Conservation (phyloP, 2,888 invertebrate species). For the Diarsia mendica region DNA sequence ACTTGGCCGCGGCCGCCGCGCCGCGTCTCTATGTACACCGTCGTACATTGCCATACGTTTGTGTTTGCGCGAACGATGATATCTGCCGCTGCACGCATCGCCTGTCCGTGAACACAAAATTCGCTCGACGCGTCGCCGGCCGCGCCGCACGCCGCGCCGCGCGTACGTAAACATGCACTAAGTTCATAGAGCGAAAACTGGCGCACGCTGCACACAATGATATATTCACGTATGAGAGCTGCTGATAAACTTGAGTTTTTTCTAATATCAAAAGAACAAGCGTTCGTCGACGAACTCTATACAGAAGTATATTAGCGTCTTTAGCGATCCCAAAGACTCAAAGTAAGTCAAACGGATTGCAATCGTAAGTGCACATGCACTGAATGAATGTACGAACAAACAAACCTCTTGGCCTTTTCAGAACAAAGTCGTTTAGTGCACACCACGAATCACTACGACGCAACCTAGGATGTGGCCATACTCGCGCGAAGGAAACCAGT, state of each 20-base stretch:
- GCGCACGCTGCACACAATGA: too few relatives aligned
- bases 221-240: not conserved
- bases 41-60: too few relatives aligned
- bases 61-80: too few relatives aligned
- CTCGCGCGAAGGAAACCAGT: not conserved
- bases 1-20: too few relatives aligned
- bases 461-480: not conserved
- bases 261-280: not conserved
- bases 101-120: too few relatives aligned
- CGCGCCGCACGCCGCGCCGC: too few relatives aligned
- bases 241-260: not conserved
- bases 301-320: too few relatives aligned
- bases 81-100: too few relatives aligned
- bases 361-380: not conserved
- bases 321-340: not conserved
- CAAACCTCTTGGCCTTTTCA: not conserved
- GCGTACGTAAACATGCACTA: too few relatives aligned
- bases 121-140: too few relatives aligned
- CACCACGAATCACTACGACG: not conserved
- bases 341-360: not conserved
- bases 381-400: not conserved
- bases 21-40: too few relatives aligned
- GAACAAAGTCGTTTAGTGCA: not conserved
- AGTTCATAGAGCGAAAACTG: too few relatives aligned
- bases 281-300: not conserved